Base-by-base conservation (phyloP, 2,888 invertebrate species). In the Mythimna albipuncta region DNA sequence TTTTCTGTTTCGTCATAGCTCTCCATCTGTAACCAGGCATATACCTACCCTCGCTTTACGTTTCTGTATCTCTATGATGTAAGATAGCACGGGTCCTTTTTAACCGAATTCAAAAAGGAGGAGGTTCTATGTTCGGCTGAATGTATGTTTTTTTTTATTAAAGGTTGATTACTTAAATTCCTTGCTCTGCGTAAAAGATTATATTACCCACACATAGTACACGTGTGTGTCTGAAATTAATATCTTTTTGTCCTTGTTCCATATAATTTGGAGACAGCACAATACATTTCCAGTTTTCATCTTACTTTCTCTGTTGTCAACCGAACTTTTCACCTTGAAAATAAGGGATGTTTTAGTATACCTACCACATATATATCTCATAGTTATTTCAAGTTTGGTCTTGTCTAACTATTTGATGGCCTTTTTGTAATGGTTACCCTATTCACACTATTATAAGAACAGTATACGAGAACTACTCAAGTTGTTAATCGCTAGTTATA, bases 401-500 rank as follows among this genome's bases (percentile, higher is more conserved):
- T 0, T 13, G 13, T 13, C 44, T 13, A 11, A 0, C 44, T 5
- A 19, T 47, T 47, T 47, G 16, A 16, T 50, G 6, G 11, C 4
- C 6, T 68, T 50, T 19, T 55, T 32, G 9, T 63, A 6, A n/a
- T 77, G 77, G 85, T 75, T 55, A 74, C 83, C 69, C 75, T 81
- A 73, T 69, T 86, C 69, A 77, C 75, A 79, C 68, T 47, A 44
- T 65, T 63, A 32, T 64, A 44, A 69, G 71, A 77, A 72, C 70
- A 86, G 81, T n/a, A 26, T 2, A 26, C 26, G 26, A 55, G 32
- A 5, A 4, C 3, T 47, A 70, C 71, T 79, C 41, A 67, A 72
- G 75, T 82, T 63, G 44, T 65, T 85, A 86, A 85, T 87, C 76
- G 77, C 58, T 55, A 74, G 69, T 65, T 76, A 50, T 19, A 66